These are phyloP conservation scores for Dipodomys stephensi DNA, from an alignment of 2,113 vertebrate species.

Conservation along the genomic window DNA sequence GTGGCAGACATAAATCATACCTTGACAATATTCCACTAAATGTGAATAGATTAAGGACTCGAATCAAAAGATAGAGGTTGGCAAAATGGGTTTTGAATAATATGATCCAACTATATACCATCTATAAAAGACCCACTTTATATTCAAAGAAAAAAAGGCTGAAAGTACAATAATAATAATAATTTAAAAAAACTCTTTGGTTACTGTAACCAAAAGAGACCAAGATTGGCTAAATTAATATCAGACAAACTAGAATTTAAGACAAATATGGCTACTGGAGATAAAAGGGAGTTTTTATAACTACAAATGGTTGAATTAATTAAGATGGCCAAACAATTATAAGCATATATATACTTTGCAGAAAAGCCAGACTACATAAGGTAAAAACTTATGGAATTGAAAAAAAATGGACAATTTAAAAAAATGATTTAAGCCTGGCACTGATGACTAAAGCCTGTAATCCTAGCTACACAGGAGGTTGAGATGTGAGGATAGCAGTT, in stretches of 20 bases:
- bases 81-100: conserved; percentile 1
- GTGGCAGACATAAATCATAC: background rate
- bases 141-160: background rate
- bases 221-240: background rate
- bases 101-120: background rate
- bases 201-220: conserved; percentile 5
- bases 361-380: background rate
- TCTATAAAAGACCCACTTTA: background rate
- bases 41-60: background rate
- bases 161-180: conserved; percentile 13
- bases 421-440: background rate
- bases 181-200: background rate
- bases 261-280: background rate
- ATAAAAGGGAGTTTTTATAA: background rate
- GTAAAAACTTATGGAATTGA: background rate
- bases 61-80: background rate
- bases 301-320: background rate
- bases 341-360: background rate
- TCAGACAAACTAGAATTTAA: background rate
- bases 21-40: background rate
- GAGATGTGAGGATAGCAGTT: no score
- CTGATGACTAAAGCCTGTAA: background rate
- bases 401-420: conserved; percentile 1
- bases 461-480: no score
- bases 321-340: background rate